Conservation (phyloP, 2,888 invertebrate genomes). For the Leptogaster cylindrica region DNA sequence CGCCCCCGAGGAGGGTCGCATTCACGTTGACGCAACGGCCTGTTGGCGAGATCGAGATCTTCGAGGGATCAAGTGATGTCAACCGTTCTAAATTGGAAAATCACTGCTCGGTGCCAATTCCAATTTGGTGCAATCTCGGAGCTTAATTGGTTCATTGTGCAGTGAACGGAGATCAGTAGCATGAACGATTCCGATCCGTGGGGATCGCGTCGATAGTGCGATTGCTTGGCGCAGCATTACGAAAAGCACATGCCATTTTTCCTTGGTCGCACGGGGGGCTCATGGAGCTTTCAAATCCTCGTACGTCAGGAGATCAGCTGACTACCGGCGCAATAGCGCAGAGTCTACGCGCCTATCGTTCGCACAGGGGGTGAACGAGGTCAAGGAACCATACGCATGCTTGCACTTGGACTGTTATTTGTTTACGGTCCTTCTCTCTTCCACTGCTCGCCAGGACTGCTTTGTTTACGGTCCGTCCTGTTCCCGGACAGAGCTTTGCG, state of each 20-base stretch:
- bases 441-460: neutral
- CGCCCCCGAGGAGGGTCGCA: neutral
- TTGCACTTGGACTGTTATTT: slow-evolving; percentile 16
- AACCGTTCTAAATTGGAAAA: slow-evolving; percentile 31
- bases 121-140: slow-evolving; percentile 20
- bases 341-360: neutral
- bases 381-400: slow-evolving; percentile 7
- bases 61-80: slow-evolving; percentile 30
- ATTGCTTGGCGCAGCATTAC: neutral
- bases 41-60: slow-evolving; percentile 4
- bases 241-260: neutral
- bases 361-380: neutral
- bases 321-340: neutral
- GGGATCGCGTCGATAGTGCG: neutral
- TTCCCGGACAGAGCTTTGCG: neutral
- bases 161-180: too few species aligned
- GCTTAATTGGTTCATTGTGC: slow-evolving; percentile 29
- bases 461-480: slow-evolving; percentile 30
- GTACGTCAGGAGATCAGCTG: slow-evolving; percentile 13
- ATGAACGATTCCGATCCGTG: slow-evolving; percentile 9
- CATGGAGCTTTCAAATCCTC: neutral
- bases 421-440: slow-evolving; percentile 28
- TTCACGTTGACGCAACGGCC: slow-evolving; percentile 11
- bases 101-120: slow-evolving; percentile 27
- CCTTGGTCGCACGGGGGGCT: neutral